A percentile compares a stretch with the other conserved stretches of the same genome.
phyloP scores from a whole-genome alignment of 2,113 vertebrate genomes.

The Lepus timidus region DNA sequence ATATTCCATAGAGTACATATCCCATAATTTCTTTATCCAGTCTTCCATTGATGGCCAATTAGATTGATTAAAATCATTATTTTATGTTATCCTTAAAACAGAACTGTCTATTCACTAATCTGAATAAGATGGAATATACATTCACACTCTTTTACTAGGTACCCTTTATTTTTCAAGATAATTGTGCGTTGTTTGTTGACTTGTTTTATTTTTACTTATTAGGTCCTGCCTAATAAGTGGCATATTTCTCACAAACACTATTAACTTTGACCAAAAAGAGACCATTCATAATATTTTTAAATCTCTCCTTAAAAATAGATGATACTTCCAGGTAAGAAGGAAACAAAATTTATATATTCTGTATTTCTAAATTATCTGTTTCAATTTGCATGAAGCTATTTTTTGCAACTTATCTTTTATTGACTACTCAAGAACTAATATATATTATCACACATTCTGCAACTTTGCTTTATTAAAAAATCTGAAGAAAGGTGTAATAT shows the following conservation, averaged over 20 bases:
- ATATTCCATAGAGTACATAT: no score
- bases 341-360: neutral
- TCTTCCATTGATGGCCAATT: no score
- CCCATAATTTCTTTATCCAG: no score
- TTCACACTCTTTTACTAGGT: neutral
- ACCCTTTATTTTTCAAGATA: neutral
- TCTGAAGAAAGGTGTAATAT: neutral
- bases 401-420: conserved; percentile 11
- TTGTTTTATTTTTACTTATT: neutral
- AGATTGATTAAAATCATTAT: neutral
- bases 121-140: neutral
- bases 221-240: neutral
- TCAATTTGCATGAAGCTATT: neutral
- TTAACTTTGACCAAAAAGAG: neutral
- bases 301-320: neutral
- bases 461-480: neutral
- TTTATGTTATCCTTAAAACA: neutral
- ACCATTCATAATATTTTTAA: neutral
- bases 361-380: neutral
- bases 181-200: neutral
- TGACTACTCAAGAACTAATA: neutral
- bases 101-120: neutral
- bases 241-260: neutral
- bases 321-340: neutral
- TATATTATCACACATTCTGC: neutral